These are phyloP conservation scores for Enteromius argenteus DNA, from an alignment of 2,797 vertebrate species.

Conservation along the genomic window DNA sequence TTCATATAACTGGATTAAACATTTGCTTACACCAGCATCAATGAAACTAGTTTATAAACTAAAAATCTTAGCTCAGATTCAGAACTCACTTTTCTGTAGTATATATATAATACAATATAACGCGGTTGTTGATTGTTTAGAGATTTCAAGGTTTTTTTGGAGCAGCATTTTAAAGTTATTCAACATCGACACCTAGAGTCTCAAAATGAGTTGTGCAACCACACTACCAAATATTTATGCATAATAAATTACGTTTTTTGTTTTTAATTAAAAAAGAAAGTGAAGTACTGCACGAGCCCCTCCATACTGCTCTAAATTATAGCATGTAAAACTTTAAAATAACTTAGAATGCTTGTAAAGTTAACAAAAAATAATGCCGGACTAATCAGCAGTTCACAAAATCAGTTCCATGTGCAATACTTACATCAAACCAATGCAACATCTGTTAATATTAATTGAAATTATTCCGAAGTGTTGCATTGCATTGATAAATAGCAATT, in stretches of 20 bases:
- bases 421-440: too few species aligned
- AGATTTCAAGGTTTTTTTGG: background rate
- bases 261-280: background rate
- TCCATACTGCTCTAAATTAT: background rate
- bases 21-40: background rate
- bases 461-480: background rate
- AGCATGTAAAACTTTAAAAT: background rate
- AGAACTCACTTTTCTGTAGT: background rate
- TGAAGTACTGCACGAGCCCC: background rate
- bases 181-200: constrained; percentile 34
- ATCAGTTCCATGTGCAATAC: background rate
- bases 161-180: background rate
- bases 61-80: background rate
- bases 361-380: background rate
- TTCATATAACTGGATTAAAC: background rate
- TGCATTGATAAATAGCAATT: background rate
- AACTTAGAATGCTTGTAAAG: background rate
- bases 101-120: background rate
- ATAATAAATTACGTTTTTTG: background rate
- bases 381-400: background rate
- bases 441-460: background rate
- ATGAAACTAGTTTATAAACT: background rate
- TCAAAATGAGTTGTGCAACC: background rate
- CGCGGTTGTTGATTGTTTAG: background rate
- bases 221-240: background rate